Base-by-base conservation (phyloP, 2,113 vertebrate genomes). In the Peromyscus leucopus region DNA sequence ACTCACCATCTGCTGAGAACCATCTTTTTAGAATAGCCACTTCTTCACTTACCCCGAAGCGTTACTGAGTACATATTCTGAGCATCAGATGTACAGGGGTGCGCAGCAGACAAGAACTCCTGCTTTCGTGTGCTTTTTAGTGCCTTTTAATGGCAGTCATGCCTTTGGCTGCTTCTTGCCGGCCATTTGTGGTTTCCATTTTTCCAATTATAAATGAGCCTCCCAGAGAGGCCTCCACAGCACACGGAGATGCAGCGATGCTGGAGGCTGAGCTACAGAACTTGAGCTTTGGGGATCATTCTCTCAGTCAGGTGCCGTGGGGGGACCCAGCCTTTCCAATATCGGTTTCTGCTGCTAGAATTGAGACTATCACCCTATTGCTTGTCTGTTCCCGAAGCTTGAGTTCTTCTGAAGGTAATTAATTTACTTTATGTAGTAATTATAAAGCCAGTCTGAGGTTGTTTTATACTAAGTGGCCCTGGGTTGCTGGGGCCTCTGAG, bases 331-430 rank as follows among this genome's bases (percentile, higher is more conserved):
- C 22, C 46, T 82, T 72, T 84, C 75, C 61, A 24, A 46, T 36
- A n/a, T 5, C 22, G 17, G 19, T 93, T 92, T 94, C 51, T 24
- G 13, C 46, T 90, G 80, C 67, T 74, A 69, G 69, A 61, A 76
- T 12, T 75, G 78, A 61, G 4, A 42, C 7, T 61, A 61, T 51
- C 72, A 24, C 2, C 17, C 15, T 42, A 11, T 69, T 21, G n/a
- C 42, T 7, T 86, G 13, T 57, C 71, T 93, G n/a, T 85, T 90
- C 28, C 28, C 89, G 55, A 91, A 75, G 59, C 74, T 69, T 90
- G 59, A n/a, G 2, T 90, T 83, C 87, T 82, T 90, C n/a, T 91
- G 59, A 92, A 89, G 48, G 69, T 67, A 74, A 55, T 91, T 85
- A n/a, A 39, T 92, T 0, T 69, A 19, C 71, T 86, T 82, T 92